Base-by-base conservation (phyloP, 2,113 vertebrate genomes). In the Passer domesticus region DNA sequence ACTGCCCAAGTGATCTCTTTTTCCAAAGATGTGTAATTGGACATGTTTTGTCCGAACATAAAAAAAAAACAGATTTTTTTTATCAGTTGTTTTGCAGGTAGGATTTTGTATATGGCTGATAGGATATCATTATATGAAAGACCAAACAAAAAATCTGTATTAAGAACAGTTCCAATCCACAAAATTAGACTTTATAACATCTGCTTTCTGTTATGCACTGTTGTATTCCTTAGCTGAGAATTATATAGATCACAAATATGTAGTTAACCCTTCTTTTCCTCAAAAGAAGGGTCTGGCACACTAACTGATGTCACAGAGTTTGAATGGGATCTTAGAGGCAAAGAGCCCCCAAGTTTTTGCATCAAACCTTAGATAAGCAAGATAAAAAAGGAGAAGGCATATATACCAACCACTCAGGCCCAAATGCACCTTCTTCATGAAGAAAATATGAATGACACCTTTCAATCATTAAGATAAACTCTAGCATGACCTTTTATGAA, bases 151-250 rank as follows among this genome's bases (percentile, higher is more conserved):
- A 96, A 93, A 85, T 83, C 64, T 91, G 9, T 62, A 15, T 87
- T 86, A 94, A 87, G 37, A 97, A 69, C 58, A 8, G 23, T 31
- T 93, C 50, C 37, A 89, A 59, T 43, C 55, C 75, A 87, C 56
- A 94, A 91, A 85, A 91, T 25, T 66, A 44, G 49, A 67, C 68
- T 94, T 94, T 87, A 6, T 52, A 92, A 79, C 73, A 88, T 59
- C 82, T 94, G 59, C 73, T 97, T 96, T 95, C 73, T 89, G 7
- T 97, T 96, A 94, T 10, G 27, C 28, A 55, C 13, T 90, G 22
- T 47, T 92, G 80, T 96, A 87, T 75, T 91, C 70, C 96, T 94
- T 66, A 96, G 53, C 87, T 96, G 76, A 83, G 96, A 95, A 96
- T 94, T 95, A 83, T 53, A 81, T 20, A 85, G 83, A 96, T 94